Percentiles rank a stretch among this genome's conserved stretches.
These are phyloP conservation scores for Nesometra sesokonis DNA, from an alignment of 35 echinoderm and acorn worm species.

Conservation along the genomic window DNA sequence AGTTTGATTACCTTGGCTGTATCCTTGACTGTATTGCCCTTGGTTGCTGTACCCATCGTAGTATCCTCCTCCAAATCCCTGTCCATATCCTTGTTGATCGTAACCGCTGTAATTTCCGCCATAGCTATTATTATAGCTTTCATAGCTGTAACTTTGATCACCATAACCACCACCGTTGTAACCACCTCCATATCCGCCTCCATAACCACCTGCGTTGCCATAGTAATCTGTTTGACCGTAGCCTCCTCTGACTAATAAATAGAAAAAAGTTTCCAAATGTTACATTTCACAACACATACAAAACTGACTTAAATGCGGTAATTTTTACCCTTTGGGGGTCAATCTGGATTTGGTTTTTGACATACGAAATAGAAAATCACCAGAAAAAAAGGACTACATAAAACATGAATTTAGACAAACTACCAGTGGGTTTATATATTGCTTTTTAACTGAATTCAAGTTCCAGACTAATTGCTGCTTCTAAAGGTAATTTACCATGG, in stretches of 20 bases:
- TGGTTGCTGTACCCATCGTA: not conserved
- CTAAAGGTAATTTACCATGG: no score
- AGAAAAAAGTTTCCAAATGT: not conserved
- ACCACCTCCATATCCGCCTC: not conserved
- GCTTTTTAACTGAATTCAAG: no score
- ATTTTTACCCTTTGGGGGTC: no score
- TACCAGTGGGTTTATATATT: no score
- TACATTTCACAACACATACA: not conserved
- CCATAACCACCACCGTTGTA: not conserved
- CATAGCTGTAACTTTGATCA: not conserved
- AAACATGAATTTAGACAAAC: no score
- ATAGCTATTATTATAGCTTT: no score
- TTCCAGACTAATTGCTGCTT: no score
- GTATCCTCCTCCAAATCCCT: not conserved
- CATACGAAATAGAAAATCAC: no score
- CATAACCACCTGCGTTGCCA: not conserved
- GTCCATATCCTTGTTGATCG: not conserved
- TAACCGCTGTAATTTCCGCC: not conserved
- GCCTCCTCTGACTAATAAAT: not conserved
- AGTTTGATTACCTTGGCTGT: not conserved
- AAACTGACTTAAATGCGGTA: no score
- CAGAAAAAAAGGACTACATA: no score
- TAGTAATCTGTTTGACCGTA: not conserved
- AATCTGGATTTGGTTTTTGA: no score
- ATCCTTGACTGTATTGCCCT: not conserved